These are phyloP conservation scores for Marronus borbonicus DNA, from an alignment of 2,888 invertebrate species.

Conservation along the genomic window DNA sequence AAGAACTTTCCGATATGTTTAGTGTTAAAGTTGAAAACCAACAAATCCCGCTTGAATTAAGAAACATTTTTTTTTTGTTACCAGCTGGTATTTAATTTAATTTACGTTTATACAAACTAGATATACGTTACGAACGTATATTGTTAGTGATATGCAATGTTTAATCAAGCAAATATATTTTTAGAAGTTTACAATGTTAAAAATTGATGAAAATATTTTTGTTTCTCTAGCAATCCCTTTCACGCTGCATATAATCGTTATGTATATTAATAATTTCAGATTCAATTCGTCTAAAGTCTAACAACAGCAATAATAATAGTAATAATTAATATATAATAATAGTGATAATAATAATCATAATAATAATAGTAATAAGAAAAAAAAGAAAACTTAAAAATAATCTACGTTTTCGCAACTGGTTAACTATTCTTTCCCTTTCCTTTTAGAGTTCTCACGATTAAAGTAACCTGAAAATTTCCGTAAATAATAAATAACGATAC, in stretches of 20 bases:
- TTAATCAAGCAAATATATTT: too few species aligned
- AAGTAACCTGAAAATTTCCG: constrained; percentile 35
- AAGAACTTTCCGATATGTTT: too few species aligned
- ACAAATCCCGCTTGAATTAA: too few species aligned
- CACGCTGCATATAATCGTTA: constrained; percentile 30
- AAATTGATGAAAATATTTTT: not conserved
- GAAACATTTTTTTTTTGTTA: too few species aligned
- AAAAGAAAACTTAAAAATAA: constrained; percentile 45
- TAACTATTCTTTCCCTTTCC: constrained; percentile 32
- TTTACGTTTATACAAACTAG: too few species aligned
- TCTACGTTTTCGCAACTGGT: constrained; percentile 45
- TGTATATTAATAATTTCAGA: constrained; percentile 34
- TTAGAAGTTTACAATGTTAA: not conserved
- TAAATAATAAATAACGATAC: constrained; percentile 47
- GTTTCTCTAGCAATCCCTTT: not conserved
- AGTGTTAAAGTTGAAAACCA: too few species aligned
- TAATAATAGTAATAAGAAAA: constrained; percentile 35
- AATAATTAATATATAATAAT: constrained; percentile 39
- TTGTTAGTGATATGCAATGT: too few species aligned
- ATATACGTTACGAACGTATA: too few species aligned
- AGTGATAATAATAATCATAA: constrained; percentile 47
- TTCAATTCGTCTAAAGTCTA: constrained; percentile 44
- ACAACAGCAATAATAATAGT: constrained; percentile 45
- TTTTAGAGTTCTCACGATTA: constrained; percentile 41
- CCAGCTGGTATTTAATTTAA: too few species aligned